Percentiles rank a stretch among this genome's conserved stretches.
These are phyloP conservation scores for Lasaia peninsularis DNA, from an alignment of 1,140 invertebrate species.

Conservation along the genomic window DNA sequence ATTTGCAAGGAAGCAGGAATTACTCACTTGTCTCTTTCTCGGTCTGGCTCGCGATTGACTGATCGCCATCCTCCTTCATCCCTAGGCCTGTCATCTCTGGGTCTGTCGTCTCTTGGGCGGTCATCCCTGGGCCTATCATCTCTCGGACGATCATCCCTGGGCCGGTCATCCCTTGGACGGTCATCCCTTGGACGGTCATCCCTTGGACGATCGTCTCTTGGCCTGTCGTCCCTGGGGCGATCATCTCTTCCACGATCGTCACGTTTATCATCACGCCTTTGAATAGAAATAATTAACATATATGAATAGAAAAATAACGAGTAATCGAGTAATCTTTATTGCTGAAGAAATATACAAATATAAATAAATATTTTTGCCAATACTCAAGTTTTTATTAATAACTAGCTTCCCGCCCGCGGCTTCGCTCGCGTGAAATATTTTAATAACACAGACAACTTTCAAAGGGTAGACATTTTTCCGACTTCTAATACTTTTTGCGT, in stretches of 20 bases:
- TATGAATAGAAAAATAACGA: too few species aligned
- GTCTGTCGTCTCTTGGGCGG: slow-evolving; percentile 22
- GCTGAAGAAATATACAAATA: too few species aligned
- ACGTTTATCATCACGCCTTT: slow-evolving; percentile 9
- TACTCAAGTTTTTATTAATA: too few species aligned
- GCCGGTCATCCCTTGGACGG: not conserved
- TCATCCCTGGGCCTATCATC: slow-evolving; percentile 12
- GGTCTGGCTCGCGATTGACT: slow-evolving; percentile 38
- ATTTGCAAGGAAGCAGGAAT: too few species aligned
- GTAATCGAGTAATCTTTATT: too few species aligned
- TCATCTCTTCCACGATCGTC: slow-evolving; percentile 17
- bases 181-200: slow-evolving; percentile 22
- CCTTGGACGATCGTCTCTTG: slow-evolving; percentile 11
- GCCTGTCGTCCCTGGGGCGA: slow-evolving; percentile 16
- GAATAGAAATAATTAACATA: not conserved
- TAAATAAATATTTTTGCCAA: too few species aligned
- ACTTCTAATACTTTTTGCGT: too few species aligned
- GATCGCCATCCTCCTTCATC: slow-evolving; percentile 42
- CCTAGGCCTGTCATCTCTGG: slow-evolving; percentile 29
- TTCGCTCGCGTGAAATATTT: too few species aligned
- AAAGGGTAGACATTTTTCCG: too few species aligned
- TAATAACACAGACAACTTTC: too few species aligned
- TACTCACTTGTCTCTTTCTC: slow-evolving; percentile 34
- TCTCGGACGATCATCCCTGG: slow-evolving; percentile 20
- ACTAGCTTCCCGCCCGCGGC: too few species aligned